Conservation (phyloP, 2,888 invertebrate species). For the Ypsolopha sequella region DNA sequence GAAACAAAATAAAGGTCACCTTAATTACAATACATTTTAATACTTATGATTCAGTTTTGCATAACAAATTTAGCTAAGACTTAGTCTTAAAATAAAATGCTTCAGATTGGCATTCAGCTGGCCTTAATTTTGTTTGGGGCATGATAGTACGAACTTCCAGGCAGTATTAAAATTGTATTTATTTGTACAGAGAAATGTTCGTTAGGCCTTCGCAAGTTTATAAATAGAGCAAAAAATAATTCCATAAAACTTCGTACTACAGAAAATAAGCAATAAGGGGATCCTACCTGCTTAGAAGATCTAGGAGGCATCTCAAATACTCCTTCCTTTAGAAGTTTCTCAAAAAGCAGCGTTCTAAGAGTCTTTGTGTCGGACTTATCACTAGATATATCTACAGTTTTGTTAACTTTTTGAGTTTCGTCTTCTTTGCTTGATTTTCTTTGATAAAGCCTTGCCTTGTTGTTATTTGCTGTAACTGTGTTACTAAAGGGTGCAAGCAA, state of each 20-base stretch:
- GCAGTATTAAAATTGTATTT: not conserved
- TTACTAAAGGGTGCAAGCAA: conserved; percentile 20
- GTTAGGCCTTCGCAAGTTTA: too few relatives aligned
- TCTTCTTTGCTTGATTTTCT: conserved; percentile 13
- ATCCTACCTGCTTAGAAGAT: not conserved
- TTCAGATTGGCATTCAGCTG: too few relatives aligned
- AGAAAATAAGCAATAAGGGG: not conserved
- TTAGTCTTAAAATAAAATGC: too few relatives aligned
- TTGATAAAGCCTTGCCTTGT: not conserved
- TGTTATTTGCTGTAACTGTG: conserved; percentile 6
- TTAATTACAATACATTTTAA: too few relatives aligned
- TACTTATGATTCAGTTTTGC: too few relatives aligned
- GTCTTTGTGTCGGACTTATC: conserved; percentile 10
- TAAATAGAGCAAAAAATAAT: not conserved
- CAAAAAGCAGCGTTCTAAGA: conserved; percentile 42
- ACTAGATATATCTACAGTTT: not conserved
- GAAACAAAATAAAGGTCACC: too few relatives aligned
- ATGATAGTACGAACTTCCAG: too few relatives aligned
- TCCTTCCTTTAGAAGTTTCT: conserved; percentile 22
- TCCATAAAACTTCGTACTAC: not conserved
- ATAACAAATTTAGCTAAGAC: too few relatives aligned
- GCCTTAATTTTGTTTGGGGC: too few relatives aligned
- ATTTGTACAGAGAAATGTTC: too few relatives aligned
- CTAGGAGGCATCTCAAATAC: not conserved
- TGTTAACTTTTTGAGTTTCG: conserved; percentile 12